Percentiles rank a stretch among this genome's conserved stretches.
These are phyloP conservation scores for Glaucidium brasilianum DNA, from an alignment of 2,113 vertebrate species.

Conservation along the genomic window DNA sequence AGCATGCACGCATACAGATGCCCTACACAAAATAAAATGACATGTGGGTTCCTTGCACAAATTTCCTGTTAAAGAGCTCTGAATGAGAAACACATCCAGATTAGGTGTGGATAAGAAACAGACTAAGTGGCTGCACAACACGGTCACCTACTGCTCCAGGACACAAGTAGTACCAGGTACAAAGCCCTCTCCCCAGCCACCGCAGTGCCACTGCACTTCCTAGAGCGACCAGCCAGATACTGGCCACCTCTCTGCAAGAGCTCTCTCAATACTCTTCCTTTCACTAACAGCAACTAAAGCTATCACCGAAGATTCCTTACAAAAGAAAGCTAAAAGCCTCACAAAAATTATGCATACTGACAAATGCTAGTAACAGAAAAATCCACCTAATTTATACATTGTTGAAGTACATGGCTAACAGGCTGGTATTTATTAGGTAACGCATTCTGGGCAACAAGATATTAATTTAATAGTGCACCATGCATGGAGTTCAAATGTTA, in stretches of 20 bases:
- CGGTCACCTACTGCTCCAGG: not conserved
- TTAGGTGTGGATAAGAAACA: not conserved
- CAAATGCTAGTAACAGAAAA: not conserved
- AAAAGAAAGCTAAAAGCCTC: not conserved
- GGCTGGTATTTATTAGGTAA: not conserved
- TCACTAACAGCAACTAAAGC: not conserved
- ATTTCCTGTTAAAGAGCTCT: not conserved
- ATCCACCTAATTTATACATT: not conserved
- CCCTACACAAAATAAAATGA: not conserved
- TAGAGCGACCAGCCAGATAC: not conserved
- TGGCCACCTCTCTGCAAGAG: not conserved
- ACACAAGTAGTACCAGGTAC: not conserved
- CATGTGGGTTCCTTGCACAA: not conserved
- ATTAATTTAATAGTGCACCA: not conserved
- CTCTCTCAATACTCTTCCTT: not conserved
- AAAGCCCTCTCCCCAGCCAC: not conserved
- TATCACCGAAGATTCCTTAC: not conserved
- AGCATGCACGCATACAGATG: not conserved
- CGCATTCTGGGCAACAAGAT: not conserved
- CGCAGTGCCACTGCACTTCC: not conserved
- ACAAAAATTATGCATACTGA: not conserved
- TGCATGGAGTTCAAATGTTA: accelerated
- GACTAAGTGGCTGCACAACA: not conserved
- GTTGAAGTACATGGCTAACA: not conserved
- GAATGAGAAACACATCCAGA: not conserved